These are phyloP conservation scores for Hydroisotoma schaefferi DNA, from an alignment of 2,888 invertebrate species.

Conservation along the genomic window DNA sequence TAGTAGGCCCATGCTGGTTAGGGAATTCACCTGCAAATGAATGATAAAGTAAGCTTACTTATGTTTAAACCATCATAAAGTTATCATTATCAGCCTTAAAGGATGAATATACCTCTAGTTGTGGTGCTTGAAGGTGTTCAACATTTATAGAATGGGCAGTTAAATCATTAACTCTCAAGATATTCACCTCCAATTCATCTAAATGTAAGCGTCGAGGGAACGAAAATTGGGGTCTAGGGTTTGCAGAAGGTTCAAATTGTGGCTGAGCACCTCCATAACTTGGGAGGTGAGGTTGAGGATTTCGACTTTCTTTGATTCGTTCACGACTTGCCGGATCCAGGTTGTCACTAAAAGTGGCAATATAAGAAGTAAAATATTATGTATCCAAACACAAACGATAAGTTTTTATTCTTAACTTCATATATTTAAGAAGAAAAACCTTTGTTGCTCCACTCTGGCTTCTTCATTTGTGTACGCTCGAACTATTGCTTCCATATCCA, in stretches of 20 bases:
- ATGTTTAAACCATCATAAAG: background rate
- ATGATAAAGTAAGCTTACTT: background rate
- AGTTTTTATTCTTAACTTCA: no score
- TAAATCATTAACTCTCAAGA: conserved; percentile 46
- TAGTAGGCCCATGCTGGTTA: conserved; percentile 38
- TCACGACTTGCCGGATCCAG: background rate
- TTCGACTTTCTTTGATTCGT: background rate
- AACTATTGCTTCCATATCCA: conserved; percentile 20
- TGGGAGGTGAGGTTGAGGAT: background rate
- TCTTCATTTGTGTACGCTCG: conserved; percentile 23
- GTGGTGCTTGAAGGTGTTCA: conserved; percentile 39
- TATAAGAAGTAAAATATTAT: no score
- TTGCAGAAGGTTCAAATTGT: conserved; percentile 5
- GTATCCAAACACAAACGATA: no score
- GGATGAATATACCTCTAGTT: conserved; percentile 37
- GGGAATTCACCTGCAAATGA: conserved; percentile 37
- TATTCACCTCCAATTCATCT: conserved; percentile 47
- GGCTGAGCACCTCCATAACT: background rate
- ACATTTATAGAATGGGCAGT: conserved; percentile 42
- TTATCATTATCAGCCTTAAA: no score
- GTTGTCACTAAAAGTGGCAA: no score
- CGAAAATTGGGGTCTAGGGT: conserved; percentile 21
- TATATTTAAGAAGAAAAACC: no score
- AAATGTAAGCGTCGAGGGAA: conserved; percentile 45
- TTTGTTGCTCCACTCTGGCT: conserved; percentile 24